Evolutionary conservation across 2,113 vertebrate genomes (phyloP).

Genomic region (Laticauda colubrina): DNA sequence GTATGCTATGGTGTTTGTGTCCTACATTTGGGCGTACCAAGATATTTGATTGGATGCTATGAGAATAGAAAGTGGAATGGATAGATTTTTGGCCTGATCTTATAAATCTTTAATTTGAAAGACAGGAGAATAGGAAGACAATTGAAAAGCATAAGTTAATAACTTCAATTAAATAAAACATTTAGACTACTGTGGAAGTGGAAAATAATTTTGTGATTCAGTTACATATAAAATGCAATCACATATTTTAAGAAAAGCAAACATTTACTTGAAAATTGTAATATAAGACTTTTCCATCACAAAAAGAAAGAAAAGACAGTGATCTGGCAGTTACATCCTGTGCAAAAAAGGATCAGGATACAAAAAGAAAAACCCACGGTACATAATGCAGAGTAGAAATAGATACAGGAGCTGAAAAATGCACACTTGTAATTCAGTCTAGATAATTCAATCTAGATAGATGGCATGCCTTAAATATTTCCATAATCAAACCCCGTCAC

Average conservation of each 20-base stretch:
- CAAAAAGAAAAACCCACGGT: slow-evolving; percentile 68
- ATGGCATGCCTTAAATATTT: slow-evolving; percentile 74
- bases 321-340: slow-evolving; percentile 75
- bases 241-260: slow-evolving; percentile 73
- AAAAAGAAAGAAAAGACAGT: slow-evolving; percentile 75
- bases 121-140: background rate
- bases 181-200: background rate
- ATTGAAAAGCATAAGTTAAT: background rate
- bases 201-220: background rate
- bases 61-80: background rate
- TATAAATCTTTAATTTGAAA: background rate
- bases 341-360: slow-evolving; percentile 67
- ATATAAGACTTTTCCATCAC: slow-evolving; percentile 76
- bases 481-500: slow-evolving; percentile 78
- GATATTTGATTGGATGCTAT: background rate
- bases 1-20: background rate
- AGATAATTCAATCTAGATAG: slow-evolving; percentile 54
- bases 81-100: background rate
- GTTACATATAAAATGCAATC: slow-evolving; percentile 20
- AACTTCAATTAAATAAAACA: background rate
- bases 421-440: slow-evolving; percentile 69
- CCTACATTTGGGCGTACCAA: background rate
- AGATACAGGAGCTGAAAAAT: slow-evolving; percentile 73
- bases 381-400: slow-evolving; percentile 68
- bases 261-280: slow-evolving; percentile 79